Percentiles rank a stretch among this genome's conserved stretches.
Conservation (phyloP, 2,888 invertebrate species). For the Biston stratarius region DNA sequence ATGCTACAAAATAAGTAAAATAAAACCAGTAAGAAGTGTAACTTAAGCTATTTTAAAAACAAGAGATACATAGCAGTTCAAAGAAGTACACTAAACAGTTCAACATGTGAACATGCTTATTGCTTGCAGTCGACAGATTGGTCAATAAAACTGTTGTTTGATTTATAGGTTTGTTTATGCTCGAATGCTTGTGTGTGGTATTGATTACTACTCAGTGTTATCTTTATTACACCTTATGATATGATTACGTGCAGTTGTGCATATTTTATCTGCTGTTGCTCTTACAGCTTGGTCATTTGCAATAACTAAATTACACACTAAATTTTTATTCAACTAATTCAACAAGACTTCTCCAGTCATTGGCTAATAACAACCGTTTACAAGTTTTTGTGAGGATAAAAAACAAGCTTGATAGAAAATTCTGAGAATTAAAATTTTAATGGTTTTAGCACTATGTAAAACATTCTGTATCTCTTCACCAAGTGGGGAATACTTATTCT, state of each 20-base stretch:
- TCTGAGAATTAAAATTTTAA: neutral
- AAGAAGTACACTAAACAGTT: constrained; percentile 17
- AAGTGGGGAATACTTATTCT: neutral
- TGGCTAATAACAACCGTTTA: too few species aligned
- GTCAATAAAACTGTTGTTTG: constrained; percentile 49
- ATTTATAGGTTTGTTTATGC: constrained; percentile 58
- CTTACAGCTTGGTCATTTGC: constrained; percentile 4
- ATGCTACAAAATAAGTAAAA: neutral
- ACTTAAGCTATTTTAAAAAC: constrained; percentile 4
- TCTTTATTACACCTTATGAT: constrained; percentile 28
- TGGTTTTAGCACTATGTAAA: neutral
- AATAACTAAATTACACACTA: neutral
- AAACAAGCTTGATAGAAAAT: neutral
- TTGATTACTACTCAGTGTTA: constrained; percentile 26
- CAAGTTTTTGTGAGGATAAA: neutral
- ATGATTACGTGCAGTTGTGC: constrained; percentile 9
- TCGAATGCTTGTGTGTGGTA: constrained; percentile 25
- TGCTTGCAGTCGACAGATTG: constrained; percentile 45
- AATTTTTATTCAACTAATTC: too few species aligned
- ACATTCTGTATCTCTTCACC: neutral
- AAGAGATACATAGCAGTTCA: neutral
- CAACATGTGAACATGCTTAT: constrained; percentile 12
- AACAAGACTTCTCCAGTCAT: too few species aligned
- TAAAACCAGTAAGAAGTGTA: constrained; percentile 3
- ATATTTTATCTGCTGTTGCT: constrained; percentile 9